These are phyloP conservation scores for Chloebia gouldiae DNA, from an alignment of 2,113 vertebrate genomes.

Conservation along the genomic window DNA sequence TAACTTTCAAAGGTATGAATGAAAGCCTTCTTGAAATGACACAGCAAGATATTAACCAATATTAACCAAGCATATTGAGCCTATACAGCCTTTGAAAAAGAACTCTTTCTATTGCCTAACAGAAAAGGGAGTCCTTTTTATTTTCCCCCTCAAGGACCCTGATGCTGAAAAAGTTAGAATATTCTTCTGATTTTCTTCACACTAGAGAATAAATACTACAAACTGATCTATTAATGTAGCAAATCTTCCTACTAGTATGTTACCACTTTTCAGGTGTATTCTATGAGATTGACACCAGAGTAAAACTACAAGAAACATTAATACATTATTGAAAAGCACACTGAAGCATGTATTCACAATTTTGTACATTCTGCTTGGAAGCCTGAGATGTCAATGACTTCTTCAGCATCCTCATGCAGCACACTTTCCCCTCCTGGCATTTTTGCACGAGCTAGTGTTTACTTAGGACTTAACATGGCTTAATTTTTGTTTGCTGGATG, in stretches of 20 bases:
- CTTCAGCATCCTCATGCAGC: background rate
- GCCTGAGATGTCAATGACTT: background rate
- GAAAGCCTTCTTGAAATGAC: background rate
- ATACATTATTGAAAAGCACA: background rate
- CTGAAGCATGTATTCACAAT: background rate
- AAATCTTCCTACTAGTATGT: background rate
- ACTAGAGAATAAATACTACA: background rate
- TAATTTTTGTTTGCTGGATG: background rate
- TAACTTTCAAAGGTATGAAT: background rate
- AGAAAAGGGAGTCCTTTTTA: background rate
- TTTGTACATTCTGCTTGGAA: background rate
- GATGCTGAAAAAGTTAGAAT: background rate
- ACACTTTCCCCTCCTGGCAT: accelerated
- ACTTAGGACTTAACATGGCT: background rate
- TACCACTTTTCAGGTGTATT: background rate
- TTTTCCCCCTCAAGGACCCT: background rate
- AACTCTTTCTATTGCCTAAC: background rate
- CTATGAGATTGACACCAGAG: background rate
- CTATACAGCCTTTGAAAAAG: background rate
- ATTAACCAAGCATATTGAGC: background rate
- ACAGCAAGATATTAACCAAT: background rate
- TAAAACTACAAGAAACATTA: background rate
- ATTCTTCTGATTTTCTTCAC: background rate
- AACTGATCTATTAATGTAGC: background rate
- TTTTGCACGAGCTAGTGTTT: background rate